phyloP scores from a whole-genome alignment of 1,140 invertebrate species.

The Potamilus streckersoni region DNA sequence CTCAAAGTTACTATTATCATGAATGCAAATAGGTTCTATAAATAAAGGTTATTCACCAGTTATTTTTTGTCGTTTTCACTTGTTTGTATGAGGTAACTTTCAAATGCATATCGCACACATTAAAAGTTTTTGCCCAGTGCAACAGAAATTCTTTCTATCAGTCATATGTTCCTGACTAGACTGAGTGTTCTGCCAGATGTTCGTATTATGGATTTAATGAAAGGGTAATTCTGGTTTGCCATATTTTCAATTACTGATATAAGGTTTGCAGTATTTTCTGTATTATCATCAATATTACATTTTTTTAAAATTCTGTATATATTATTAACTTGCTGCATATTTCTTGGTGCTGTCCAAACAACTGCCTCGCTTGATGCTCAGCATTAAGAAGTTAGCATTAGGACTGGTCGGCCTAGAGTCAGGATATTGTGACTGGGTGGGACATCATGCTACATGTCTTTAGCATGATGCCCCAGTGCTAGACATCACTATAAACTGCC shows the following conservation, averaged over 20 bases:
- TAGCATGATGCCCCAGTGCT: no score
- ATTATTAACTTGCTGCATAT: constrained; percentile 20
- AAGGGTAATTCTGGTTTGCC: constrained; percentile 10
- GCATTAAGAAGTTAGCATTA: no score
- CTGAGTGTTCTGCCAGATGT: constrained; percentile 19
- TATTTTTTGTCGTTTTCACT: not conserved
- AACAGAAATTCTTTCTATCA: constrained; percentile 28
- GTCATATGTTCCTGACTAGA: constrained; percentile 27
- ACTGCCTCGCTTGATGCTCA: no score
- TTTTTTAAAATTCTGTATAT: constrained; percentile 10
- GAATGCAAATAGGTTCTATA: constrained; percentile 25
- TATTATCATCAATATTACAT: not conserved
- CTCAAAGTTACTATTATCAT: constrained; percentile 31
- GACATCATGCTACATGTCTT: no score
- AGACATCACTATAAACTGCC: no score
- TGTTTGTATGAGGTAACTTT: constrained; percentile 20
- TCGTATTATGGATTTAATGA: constrained; percentile 22
- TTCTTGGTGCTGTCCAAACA: not conserved
- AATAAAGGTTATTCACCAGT: constrained; percentile 14
- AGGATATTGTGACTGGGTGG: no score
- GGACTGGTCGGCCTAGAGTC: no score
- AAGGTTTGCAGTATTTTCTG: constrained; percentile 29
- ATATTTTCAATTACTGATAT: constrained; percentile 25
- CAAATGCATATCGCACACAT: constrained; percentile 33
- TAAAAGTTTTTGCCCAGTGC: constrained; percentile 25